A percentile compares a stretch with the other conserved stretches of the same genome.
Conservation (phyloP, 2,113 vertebrate genomes). For the Scytalopus superciliaris region DNA sequence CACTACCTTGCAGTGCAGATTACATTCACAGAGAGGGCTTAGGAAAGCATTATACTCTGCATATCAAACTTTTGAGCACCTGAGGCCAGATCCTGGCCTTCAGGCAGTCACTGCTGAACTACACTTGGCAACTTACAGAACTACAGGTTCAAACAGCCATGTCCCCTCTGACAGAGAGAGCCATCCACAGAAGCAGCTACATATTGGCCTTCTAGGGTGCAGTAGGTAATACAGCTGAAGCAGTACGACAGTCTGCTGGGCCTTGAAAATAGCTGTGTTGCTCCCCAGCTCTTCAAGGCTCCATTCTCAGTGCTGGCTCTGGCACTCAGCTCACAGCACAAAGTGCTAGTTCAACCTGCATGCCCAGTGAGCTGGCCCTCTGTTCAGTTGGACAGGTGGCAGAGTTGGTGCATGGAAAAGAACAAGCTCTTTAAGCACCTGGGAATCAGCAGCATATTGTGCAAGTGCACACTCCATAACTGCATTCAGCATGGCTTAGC, state of each 20-base stretch:
- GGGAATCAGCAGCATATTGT: neutral
- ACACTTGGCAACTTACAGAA: neutral
- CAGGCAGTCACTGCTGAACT: neutral
- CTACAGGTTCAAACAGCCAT: neutral
- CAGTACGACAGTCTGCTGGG: neutral
- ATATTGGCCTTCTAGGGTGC: neutral
- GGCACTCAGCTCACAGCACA: neutral
- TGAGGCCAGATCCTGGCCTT: neutral
- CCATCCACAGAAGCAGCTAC: neutral
- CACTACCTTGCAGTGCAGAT: neutral
- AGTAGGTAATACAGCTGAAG: neutral
- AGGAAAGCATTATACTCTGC: neutral
- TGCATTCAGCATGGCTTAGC: neutral
- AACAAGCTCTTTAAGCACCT: neutral
- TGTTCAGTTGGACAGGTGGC: neutral
- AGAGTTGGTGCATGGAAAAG: neutral
- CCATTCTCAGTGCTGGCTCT: neutral
- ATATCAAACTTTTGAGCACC: neutral
- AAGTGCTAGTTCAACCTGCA: neutral
- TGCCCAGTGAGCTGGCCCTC: neutral
- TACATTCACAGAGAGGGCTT: neutral
- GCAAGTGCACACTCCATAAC: neutral
- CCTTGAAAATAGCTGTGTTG: rapidly evolving
- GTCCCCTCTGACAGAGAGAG: neutral
- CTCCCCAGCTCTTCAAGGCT: neutral